Percentiles rank a stretch among this genome's conserved stretches.
phyloP scores from a whole-genome alignment of 2,888 invertebrate genomes.

The Tinea trinotella region DNA sequence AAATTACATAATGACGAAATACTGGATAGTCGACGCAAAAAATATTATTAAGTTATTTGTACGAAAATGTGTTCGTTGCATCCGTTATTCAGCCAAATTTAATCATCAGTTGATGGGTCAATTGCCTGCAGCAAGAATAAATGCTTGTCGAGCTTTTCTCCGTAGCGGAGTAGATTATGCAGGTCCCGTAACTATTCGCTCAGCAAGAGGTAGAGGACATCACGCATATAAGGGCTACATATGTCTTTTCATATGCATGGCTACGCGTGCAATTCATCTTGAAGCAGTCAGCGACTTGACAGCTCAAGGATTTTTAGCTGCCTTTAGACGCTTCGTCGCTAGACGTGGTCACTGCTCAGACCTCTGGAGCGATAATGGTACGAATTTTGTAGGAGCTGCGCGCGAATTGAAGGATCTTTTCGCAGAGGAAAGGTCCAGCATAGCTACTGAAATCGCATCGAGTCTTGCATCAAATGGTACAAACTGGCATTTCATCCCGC shows the following conservation, averaged over 20 bases:
- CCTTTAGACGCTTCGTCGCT: too few species aligned
- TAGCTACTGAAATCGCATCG: slow-evolving; percentile 22
- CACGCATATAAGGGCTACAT: too few species aligned
- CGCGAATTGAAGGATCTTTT: slow-evolving; percentile 21
- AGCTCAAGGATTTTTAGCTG: too few species aligned
- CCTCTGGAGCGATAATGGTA: slow-evolving; percentile 26
- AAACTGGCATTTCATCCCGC: slow-evolving; percentile 25
- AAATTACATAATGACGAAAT: slow-evolving; percentile 26
- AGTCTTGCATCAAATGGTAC: slow-evolving; percentile 21
- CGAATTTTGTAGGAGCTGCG: slow-evolving; percentile 24
- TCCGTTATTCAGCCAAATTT: slow-evolving; percentile 6
- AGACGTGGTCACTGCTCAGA: too few species aligned
- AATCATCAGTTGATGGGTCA: slow-evolving; percentile 22
- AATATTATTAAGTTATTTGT: too few species aligned
- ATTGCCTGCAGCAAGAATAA: slow-evolving; percentile 21
- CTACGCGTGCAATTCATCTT: too few species aligned
- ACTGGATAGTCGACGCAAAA: slow-evolving; percentile 27
- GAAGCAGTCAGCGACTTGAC: too few species aligned
- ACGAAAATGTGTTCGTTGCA: slow-evolving; percentile 26
- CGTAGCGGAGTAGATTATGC: slow-evolving; percentile 19
- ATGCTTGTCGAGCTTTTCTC: slow-evolving; percentile 19
- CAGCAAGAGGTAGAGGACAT: slow-evolving; percentile 16
- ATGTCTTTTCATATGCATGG: too few species aligned
- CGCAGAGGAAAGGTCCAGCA: slow-evolving; percentile 1
- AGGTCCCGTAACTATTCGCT: slow-evolving; percentile 16